Percentiles rank a stretch among this genome's conserved stretches.
These are phyloP conservation scores for Psophia crepitans DNA, from an alignment of 2,113 vertebrate genomes.

Conservation along the genomic window DNA sequence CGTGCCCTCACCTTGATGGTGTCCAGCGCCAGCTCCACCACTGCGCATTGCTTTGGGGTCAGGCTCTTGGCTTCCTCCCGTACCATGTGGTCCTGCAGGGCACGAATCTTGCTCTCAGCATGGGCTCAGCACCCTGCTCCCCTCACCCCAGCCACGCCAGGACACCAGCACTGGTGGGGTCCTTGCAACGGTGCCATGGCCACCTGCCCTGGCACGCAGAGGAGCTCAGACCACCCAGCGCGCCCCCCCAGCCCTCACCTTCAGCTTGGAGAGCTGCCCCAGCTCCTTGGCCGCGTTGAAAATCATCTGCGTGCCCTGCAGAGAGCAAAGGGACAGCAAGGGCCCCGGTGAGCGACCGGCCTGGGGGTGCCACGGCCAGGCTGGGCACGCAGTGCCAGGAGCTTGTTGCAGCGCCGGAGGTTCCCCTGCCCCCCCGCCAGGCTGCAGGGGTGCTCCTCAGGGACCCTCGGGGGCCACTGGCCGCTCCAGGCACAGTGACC, in stretches of 20 bases:
- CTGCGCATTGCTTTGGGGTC: slow-evolving; percentile 94
- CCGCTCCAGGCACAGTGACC: not conserved
- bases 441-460: not conserved
- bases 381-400: not conserved
- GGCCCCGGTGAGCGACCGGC: not conserved
- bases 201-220: not conserved
- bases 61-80: slow-evolving; percentile 96
- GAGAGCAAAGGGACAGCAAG: not conserved
- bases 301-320: slow-evolving; percentile 96
- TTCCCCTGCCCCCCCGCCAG: not conserved
- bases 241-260: slow-evolving; percentile 73
- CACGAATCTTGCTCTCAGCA: not conserved
- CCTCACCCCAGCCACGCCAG: not conserved
- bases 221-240: accelerated
- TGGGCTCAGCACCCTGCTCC: accelerated
- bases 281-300: slow-evolving; percentile 97
- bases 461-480: not conserved
- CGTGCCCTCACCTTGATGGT: slow-evolving; percentile 90
- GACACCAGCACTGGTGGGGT: not conserved
- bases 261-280: slow-evolving; percentile 96
- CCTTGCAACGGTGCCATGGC: not conserved
- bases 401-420: not conserved
- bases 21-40: slow-evolving; percentile 94
- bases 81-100: slow-evolving; percentile 93
- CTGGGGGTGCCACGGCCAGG: not conserved